These are phyloP conservation scores for Anguilla pacifica DNA, from an alignment of 2,797 vertebrate genomes.

Conservation along the genomic window DNA sequence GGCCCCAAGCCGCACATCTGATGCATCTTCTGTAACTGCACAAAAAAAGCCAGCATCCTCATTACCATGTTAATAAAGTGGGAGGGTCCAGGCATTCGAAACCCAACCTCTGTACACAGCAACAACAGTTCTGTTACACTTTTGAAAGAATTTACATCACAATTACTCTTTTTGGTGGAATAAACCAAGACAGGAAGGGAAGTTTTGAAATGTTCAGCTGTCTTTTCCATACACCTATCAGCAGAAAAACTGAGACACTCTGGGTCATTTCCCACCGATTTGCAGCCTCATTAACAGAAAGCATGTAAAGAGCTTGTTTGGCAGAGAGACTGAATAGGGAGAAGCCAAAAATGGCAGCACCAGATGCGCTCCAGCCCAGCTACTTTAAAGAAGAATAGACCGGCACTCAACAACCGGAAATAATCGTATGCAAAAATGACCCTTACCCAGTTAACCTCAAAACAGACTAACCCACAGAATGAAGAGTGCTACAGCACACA, in stretches of 20 bases:
- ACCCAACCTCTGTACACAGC: not conserved
- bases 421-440: not conserved
- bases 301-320: no score
- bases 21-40: not conserved
- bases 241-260: not conserved
- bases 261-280: not conserved
- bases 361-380: no score
- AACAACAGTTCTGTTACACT: not conserved
- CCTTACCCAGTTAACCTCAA: not conserved
- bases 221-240: not conserved
- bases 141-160: not conserved
- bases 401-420: not conserved
- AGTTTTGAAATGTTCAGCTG: not conserved
- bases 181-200: not conserved
- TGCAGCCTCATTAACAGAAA: not conserved
- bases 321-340: not conserved
- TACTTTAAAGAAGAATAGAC: not conserved
- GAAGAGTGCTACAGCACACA: not conserved
- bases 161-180: not conserved
- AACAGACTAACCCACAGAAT: not conserved
- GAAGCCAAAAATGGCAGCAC: not conserved
- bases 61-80: not conserved
- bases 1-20: not conserved
- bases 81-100: not conserved
- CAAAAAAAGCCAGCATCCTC: not conserved